Percentiles rank a stretch among this genome's conserved stretches.
Conservation (phyloP, 2,113 vertebrate species). For the Centropus bengalensis region DNA sequence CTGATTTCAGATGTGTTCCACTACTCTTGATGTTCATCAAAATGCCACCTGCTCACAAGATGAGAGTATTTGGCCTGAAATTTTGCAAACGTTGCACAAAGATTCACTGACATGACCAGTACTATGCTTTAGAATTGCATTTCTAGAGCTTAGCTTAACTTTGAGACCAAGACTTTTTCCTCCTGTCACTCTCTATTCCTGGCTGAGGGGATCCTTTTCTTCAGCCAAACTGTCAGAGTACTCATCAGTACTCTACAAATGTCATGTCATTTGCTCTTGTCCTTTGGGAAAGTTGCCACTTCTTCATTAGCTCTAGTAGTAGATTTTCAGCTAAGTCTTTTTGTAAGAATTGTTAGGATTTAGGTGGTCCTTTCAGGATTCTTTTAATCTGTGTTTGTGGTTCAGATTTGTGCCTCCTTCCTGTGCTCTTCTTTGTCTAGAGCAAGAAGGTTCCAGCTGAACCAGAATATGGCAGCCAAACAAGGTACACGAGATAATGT, state of each 20-base stretch:
- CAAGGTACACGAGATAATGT: fast-evolving
- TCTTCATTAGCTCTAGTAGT: background rate
- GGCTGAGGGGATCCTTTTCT: background rate
- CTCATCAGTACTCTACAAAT: background rate
- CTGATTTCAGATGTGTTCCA: background rate
- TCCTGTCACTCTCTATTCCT: background rate
- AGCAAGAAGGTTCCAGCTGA: background rate
- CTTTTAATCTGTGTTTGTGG: background rate
- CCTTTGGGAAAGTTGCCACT: background rate
- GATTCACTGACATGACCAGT: background rate
- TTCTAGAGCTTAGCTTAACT: background rate
- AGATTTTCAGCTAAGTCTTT: background rate
- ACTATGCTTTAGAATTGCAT: background rate
- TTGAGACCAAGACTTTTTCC: background rate
- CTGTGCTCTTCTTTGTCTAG: background rate
- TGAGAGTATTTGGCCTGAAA: background rate
- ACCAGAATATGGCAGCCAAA: background rate
- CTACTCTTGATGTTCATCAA: background rate
- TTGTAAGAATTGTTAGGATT: background rate
- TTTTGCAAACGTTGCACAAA: background rate
- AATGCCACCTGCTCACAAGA: background rate
- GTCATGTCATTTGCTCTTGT: background rate
- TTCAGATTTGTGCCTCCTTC: background rate
- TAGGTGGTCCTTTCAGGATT: background rate
- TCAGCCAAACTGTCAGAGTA: background rate